Percentiles rank a stretch among this genome's conserved stretches.
Conservation (phyloP, 2,888 invertebrate genomes). For the Papilio gigon region DNA sequence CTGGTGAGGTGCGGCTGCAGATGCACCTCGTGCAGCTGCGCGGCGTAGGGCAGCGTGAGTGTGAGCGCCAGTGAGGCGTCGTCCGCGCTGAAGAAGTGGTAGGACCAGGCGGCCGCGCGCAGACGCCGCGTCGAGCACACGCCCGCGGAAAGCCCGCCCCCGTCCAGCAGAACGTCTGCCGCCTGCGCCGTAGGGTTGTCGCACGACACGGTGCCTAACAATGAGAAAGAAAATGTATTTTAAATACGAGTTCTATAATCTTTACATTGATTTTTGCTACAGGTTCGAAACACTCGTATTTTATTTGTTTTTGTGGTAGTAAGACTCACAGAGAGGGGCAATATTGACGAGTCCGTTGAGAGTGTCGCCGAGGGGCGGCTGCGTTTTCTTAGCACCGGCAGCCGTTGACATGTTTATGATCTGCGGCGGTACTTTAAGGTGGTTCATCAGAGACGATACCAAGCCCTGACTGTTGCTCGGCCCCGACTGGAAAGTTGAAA, state of each 20-base stretch:
- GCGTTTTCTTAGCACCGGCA: slow-evolving; percentile 73
- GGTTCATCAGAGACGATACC: slow-evolving; percentile 85
- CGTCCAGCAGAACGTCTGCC: slow-evolving; percentile 93
- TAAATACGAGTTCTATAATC: too few relatives aligned
- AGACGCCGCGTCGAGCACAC: slow-evolving; percentile 91
- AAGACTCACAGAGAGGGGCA: slow-evolving; percentile 90
- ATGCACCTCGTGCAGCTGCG: slow-evolving; percentile 93
- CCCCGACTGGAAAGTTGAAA: slow-evolving; percentile 73
- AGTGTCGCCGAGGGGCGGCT: slow-evolving; percentile 82
- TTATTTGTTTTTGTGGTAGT: not conserved
- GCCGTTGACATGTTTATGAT: slow-evolving; percentile 79
- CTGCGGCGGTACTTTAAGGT: slow-evolving; percentile 80
- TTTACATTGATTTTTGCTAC: too few relatives aligned
- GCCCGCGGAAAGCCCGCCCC: slow-evolving; percentile 84
- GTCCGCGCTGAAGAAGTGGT: slow-evolving; percentile 95
- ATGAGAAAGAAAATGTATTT: too few relatives aligned
- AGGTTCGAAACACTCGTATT: too few relatives aligned
- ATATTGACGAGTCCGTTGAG: slow-evolving; percentile 93
- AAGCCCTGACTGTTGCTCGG: slow-evolving; percentile 87
- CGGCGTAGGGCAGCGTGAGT: slow-evolving; percentile 93
- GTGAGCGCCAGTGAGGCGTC: slow-evolving; percentile 94
- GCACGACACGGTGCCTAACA: slow-evolving; percentile 86
- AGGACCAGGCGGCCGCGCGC: slow-evolving; percentile 96
- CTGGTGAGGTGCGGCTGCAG: slow-evolving; percentile 93
- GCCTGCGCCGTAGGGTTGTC: slow-evolving; percentile 93